Evolutionary conservation across 2,888 invertebrate species (phyloP).

Genomic region (Andrena bicolor): DNA sequence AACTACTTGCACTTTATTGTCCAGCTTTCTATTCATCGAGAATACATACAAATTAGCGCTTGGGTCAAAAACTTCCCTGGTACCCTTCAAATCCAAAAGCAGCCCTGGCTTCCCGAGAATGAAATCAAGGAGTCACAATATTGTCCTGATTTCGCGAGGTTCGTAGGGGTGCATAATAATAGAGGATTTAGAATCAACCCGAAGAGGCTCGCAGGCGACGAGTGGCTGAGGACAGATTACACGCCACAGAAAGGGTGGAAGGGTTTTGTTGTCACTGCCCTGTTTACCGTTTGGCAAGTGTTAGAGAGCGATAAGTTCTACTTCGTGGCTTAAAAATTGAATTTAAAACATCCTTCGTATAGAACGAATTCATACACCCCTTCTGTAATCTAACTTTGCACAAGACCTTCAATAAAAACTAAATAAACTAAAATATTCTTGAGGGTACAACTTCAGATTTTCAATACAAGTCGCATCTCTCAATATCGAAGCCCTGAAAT

Average conservation of each 20-base stretch:
- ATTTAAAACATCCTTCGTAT: conserved; percentile 18
- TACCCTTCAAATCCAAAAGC: not conserved
- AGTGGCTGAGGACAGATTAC: conserved; percentile 83
- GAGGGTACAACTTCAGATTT: too few species aligned
- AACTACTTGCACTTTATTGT: conserved; percentile 14
- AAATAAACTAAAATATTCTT: not conserved
- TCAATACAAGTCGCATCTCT: too few species aligned
- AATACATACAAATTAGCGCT: conserved; percentile 21
- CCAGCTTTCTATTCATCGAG: not conserved
- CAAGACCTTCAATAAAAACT: not conserved
- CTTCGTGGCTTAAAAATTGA: conserved; percentile 22
- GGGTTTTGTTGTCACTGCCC: conserved; percentile 74
- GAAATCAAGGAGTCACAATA: conserved; percentile 75
- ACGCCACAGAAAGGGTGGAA: conserved; percentile 80
- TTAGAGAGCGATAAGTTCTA: conserved; percentile 75
- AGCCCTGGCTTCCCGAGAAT: conserved; percentile 50
- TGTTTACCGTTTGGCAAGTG: conserved; percentile 79
- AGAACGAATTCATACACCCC: not conserved
- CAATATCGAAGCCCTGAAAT: not conserved
- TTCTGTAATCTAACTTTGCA: not conserved
- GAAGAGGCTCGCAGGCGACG: conserved; percentile 75
- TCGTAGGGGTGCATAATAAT: conserved; percentile 83
- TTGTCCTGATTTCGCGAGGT: conserved; percentile 77
- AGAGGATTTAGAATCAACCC: conserved; percentile 82
- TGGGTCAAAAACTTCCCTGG: not conserved